Conservation (phyloP, 2,888 invertebrate genomes). For the Linyphia triangularis region DNA sequence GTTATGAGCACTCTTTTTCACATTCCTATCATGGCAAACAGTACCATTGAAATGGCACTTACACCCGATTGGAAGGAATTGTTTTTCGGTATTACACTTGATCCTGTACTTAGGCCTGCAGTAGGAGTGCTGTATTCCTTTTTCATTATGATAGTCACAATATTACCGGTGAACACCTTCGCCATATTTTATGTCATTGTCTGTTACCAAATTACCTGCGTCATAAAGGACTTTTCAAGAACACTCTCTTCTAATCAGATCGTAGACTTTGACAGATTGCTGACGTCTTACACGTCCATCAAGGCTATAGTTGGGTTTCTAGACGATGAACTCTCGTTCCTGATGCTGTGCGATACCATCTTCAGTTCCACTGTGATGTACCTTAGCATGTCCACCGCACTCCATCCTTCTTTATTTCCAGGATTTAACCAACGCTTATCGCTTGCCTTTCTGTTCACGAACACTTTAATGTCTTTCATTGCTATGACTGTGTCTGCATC, state of each 20-base stretch:
- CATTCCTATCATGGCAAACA: neutral
- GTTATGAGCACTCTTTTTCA: neutral
- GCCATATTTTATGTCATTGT: neutral
- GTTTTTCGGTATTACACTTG: neutral
- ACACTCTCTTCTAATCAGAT: no score
- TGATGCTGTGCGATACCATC: neutral
- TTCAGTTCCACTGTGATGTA: neutral
- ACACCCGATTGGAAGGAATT: neutral
- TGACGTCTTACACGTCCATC: neutral
- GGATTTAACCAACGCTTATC: neutral
- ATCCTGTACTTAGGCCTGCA: neutral
- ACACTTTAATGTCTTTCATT: neutral
- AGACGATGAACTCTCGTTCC: neutral
- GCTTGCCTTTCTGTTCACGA: neutral
- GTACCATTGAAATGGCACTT: neutral
- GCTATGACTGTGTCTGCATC: neutral
- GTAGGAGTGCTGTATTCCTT: neutral
- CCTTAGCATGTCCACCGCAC: neutral
- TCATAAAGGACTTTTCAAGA: neutral
- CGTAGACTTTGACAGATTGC: neutral
- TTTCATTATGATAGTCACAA: neutral
- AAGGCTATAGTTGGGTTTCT: neutral
- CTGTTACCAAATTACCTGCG: neutral
- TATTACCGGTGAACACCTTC: neutral
- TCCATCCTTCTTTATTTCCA: neutral